A percentile compares a stretch with the other conserved stretches of the same genome.
Conservation (phyloP, 2,797 vertebrate species). For the Calcarius lapponicus region DNA sequence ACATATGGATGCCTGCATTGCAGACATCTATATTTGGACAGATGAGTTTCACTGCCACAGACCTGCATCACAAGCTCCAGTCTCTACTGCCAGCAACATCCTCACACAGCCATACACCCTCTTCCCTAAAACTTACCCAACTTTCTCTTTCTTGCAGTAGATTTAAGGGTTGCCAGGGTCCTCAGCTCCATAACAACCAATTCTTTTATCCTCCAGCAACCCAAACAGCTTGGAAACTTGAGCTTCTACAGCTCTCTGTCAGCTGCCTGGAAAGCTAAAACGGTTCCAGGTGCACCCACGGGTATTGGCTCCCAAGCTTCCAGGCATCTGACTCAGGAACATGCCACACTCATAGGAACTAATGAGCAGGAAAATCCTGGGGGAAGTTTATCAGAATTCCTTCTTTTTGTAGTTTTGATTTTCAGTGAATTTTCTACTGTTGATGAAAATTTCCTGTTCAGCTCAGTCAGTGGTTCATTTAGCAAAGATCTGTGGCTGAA, state of each 20-base stretch:
- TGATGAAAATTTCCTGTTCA: background rate
- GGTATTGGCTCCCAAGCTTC: background rate
- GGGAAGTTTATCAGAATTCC: background rate
- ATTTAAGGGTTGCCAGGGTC: slow-evolving; percentile 26
- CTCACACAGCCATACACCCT: background rate
- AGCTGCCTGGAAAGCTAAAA: slow-evolving; percentile 1
- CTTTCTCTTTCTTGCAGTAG: background rate
- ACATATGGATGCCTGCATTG: slow-evolving; percentile 50
- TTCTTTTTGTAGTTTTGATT: background rate
- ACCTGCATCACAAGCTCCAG: slow-evolving; percentile 20
- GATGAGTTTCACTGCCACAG: slow-evolving; percentile 33
- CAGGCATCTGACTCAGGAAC: background rate
- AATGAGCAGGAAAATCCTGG: background rate
- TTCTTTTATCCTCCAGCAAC: slow-evolving; percentile 5
- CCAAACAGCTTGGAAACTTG: slow-evolving; percentile 7
- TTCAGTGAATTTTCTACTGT: background rate
- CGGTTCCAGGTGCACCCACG: background rate
- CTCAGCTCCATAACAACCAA: slow-evolving; percentile 15
- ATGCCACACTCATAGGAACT: background rate
- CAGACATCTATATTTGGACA: slow-evolving; percentile 69
- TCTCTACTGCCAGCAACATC: slow-evolving; percentile 13
- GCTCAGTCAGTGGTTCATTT: background rate
- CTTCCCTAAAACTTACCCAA: background rate
- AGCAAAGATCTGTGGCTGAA: background rate
- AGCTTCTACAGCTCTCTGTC: background rate